Conservation (phyloP, 2,797 vertebrate species). For the Chromobotia macracanthus region DNA sequence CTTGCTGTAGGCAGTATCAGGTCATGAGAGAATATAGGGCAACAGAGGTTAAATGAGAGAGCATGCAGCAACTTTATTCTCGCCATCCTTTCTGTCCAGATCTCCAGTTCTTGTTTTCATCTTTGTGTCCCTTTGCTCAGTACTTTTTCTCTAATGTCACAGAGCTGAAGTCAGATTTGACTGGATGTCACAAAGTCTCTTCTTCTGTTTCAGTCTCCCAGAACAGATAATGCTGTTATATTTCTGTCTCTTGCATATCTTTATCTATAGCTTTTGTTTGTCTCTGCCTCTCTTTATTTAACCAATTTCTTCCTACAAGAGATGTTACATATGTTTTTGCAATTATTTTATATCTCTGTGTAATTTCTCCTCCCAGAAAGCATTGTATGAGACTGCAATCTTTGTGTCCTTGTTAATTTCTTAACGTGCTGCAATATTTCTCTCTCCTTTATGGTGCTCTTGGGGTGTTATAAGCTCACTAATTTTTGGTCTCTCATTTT, state of each 20-base stretch:
- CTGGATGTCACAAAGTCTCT: not conserved
- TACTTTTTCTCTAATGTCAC: not conserved
- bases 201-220: not conserved
- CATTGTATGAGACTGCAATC: slow-evolving; percentile 28
- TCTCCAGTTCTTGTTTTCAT: not conserved
- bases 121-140: not conserved
- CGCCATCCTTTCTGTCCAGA: not conserved
- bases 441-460: slow-evolving; percentile 41
- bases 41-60: not conserved
- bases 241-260: not conserved
- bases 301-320: not conserved
- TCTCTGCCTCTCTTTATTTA: not conserved
- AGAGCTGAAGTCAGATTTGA: not conserved
- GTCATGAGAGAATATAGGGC: too few relatives aligned
- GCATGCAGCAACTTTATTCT: not conserved
- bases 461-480: slow-evolving; percentile 81
- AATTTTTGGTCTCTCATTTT: slow-evolving; percentile 93
- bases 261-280: not conserved
- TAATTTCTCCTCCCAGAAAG: slow-evolving; percentile 15
- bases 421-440: slow-evolving; percentile 28
- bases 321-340: not conserved
- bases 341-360: not conserved
- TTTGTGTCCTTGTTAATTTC: slow-evolving; percentile 32
- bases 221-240: not conserved
- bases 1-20: not conserved